Evolutionary conservation across 2,797 vertebrate genomes (phyloP), one percentile per base, ranked within the genome.

Genomic region (Falco naumanni): DNA sequence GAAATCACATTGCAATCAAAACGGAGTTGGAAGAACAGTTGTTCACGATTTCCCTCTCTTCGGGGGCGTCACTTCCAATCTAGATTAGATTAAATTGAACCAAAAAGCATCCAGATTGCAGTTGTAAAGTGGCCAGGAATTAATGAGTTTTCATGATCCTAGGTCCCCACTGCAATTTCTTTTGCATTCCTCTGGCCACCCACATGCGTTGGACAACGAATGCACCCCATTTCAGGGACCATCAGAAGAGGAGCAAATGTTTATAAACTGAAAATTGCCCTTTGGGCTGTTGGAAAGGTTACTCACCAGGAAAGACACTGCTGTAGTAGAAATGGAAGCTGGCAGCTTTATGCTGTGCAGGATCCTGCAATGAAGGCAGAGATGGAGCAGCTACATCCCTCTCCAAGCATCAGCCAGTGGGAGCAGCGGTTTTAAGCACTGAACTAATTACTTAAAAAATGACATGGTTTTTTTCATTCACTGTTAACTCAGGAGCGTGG

Each of bases 191-290:
- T 91, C 34, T 64, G 65, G 68, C 76, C 0, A 0, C 84, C 71
- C 68, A 72, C 56, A 2, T 4, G 34, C 0, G 1, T 6, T 20
- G 53, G 39, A 50, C 84, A 77, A 87, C 50, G 63, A 66, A 74
- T 21, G 48, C 1, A 3, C 16, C 64, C 84, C 4, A 0, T 78
- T 70, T 76, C 57, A 45, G 75, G 57, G 68, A 37, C 56, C 31
- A 15, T 2, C 0, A 0, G 64, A 39, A 82, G 63, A 53, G 1
- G 9, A 89, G 60, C 0, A 4, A 71, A 33, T 77, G 81, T 94
- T 94, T 89, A 56, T 60, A 74, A 92, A 94, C 75, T 80, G 64
- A 54, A 57, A 87, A 64, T 47, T 48, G 72, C 34, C 68, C 75
- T 89, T 85, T 22, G 26, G 48, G 22, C n/a, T 1, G 0, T 1